phyloP scores from a whole-genome alignment of 1,140 invertebrate genomes.

The Neodiprion lecontei region DNA sequence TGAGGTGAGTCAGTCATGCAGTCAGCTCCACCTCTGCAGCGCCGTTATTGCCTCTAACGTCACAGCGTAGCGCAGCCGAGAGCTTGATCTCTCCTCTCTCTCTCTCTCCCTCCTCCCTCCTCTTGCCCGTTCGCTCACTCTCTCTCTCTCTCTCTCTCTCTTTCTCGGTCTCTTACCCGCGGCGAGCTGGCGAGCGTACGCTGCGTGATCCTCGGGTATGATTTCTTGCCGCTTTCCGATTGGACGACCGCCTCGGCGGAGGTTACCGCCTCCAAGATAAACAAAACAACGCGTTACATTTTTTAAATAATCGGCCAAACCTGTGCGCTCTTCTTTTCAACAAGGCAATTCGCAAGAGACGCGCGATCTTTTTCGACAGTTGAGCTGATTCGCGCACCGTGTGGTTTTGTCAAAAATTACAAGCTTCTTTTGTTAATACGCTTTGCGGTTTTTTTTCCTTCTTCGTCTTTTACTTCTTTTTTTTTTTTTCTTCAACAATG shows the following conservation, averaged over 20 bases:
- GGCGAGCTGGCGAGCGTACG: background rate
- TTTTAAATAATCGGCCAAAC: background rate
- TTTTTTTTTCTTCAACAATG: too few relatives aligned
- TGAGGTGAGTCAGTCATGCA: background rate
- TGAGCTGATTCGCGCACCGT: background rate
- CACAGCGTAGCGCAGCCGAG: background rate
- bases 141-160: too few relatives aligned
- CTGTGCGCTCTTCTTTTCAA: too few relatives aligned
- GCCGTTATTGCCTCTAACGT: background rate
- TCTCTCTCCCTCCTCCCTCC: background rate
- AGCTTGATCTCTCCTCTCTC: background rate
- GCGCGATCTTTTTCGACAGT: background rate
- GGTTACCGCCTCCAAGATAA: conserved; percentile 6
- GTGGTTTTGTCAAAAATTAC: background rate
- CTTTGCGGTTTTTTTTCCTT: too few relatives aligned
- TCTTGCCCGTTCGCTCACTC: too few relatives aligned
- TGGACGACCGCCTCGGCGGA: background rate
- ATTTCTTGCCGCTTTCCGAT: background rate
- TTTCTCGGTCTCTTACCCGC: too few relatives aligned
- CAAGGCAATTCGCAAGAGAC: too few relatives aligned
- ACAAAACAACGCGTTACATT: background rate
- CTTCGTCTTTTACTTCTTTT: too few relatives aligned
- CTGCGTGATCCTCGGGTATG: conserved; percentile 4
- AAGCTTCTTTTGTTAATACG: background rate
- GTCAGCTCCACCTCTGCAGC: conserved; percentile 1